Evolutionary conservation across 1,140 invertebrate species (phyloP), one percentile per base, ranked within the genome.

Genomic region (Mamestra configurata): DNA sequence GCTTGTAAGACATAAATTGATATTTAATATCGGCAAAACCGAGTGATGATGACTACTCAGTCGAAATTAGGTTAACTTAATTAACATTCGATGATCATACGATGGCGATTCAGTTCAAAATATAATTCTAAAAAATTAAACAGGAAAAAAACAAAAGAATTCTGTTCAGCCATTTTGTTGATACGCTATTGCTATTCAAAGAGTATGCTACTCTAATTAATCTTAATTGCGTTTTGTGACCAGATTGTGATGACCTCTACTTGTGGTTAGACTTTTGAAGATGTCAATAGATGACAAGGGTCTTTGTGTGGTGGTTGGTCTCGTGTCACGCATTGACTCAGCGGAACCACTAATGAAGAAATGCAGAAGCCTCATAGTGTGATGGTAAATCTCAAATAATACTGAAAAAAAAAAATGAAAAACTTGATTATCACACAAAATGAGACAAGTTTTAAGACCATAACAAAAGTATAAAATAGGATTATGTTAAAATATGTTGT

Each of bases 311-410:
- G 55, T 89, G 89, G 89, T 70, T 71, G 81, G 18, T 68, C 64
- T 77, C 81, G 71, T 92, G 89, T 89, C 88, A 86, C 86, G 85
- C 79, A 85, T 84, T 87, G 86, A 87, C 79, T 89, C 90, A 92
- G 85, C 86, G 79, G 77, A 8, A n/a, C n/a, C 59, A 64, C 35
- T 8, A 40, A 64, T 1, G 37, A 40, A 64, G 2, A 18, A 35
- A 7, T 64, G n/a, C 59, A 64, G 59, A 64, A 64, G 35, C 59
- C 10, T 7, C 15, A 64, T 35, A 55, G 13, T 8, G 20, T 24
- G 49, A 11, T n/a, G n/a, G n/a, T n/a, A n/a, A n/a, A n/a, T n/a
- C n/a, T n/a, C n/a, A n/a, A n/a, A n/a, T n/a, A n/a, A n/a, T n/a
- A n/a, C n/a, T n/a, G n/a, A n/a, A n/a, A n/a, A n/a, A n/a, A n/a